Evolutionary conservation across 2,888 invertebrate genomes (phyloP).

Genomic region (Sphaeridia pumilis): DNA sequence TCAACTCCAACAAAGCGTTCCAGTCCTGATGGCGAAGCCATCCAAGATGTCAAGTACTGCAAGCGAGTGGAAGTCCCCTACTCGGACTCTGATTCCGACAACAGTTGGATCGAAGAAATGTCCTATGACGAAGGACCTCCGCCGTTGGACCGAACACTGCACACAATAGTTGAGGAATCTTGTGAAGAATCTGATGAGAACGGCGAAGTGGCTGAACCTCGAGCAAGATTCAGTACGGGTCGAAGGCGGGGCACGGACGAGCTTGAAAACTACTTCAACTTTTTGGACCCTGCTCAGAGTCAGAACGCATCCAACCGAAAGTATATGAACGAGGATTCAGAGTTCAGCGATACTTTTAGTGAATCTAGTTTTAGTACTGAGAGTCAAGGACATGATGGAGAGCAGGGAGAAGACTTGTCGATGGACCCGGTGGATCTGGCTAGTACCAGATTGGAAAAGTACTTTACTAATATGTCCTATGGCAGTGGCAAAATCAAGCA

Average conservation of each 20-base stretch:
- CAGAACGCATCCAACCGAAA: not conserved
- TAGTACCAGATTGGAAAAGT: slow-evolving; percentile 75
- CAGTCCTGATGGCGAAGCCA: slow-evolving; percentile 17
- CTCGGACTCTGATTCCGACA: slow-evolving; percentile 11
- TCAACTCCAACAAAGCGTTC: slow-evolving; percentile 10
- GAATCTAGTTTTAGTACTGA: slow-evolving; percentile 45
- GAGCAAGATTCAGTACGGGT: slow-evolving; percentile 20
- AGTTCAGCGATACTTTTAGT: slow-evolving; percentile 39
- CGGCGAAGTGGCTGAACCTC: too few relatives aligned
- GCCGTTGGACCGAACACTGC: slow-evolving; percentile 75
- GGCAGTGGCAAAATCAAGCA: too few relatives aligned
- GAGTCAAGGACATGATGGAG: slow-evolving; percentile 16
- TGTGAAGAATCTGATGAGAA: slow-evolving; percentile 66
- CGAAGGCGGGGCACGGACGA: slow-evolving; percentile 16
- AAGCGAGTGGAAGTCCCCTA: slow-evolving; percentile 9
- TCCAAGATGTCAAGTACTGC: slow-evolving; percentile 2
- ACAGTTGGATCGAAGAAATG: slow-evolving; percentile 65
- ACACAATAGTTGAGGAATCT: slow-evolving; percentile 87
- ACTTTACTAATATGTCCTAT: slow-evolving; percentile 50
- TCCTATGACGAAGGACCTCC: slow-evolving; percentile 44
- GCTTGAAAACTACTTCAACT: slow-evolving; percentile 20
- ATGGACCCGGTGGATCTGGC: slow-evolving; percentile 61
- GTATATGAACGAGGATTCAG: slow-evolving; percentile 37
- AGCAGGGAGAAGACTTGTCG: slow-evolving; percentile 41
- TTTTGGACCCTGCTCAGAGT: slow-evolving; percentile 4